A percentile compares a stretch with the other conserved stretches of the same genome.
These are phyloP conservation scores for Rhyacophila brunnea DNA, from an alignment of 1,140 invertebrate genomes.

Conservation along the genomic window DNA sequence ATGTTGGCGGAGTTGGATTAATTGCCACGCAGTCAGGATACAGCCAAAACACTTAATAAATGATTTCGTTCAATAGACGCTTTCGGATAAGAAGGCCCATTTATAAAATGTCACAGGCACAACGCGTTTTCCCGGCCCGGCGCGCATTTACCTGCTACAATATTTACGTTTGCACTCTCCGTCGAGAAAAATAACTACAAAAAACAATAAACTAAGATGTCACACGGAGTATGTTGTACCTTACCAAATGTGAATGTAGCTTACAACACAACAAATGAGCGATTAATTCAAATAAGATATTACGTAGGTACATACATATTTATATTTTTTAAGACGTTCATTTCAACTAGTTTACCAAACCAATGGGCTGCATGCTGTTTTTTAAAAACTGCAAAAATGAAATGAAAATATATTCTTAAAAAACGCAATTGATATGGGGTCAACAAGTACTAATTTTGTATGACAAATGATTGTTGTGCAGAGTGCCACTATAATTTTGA, in stretches of 20 bases:
- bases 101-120: slow-evolving; percentile 30
- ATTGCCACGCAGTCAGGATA: slow-evolving; percentile 20
- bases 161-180: slow-evolving; percentile 8
- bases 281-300: too few species aligned
- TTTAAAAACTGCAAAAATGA: too few species aligned
- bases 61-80: slow-evolving; percentile 34
- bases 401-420: too few species aligned
- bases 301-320: too few species aligned
- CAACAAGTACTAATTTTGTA: too few species aligned
- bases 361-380: too few species aligned
- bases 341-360: too few species aligned
- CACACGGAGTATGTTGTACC: slow-evolving; percentile 18
- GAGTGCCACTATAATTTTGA: too few species aligned
- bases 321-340: too few species aligned
- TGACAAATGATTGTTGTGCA: too few species aligned
- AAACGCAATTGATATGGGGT: too few species aligned
- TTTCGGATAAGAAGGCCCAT: slow-evolving; percentile 32
- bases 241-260: slow-evolving; percentile 11
- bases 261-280: background rate
- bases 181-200: background rate
- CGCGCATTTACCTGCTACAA: slow-evolving; percentile 17
- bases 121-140: slow-evolving; percentile 12
- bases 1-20: slow-evolving; percentile 17
- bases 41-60: slow-evolving; percentile 29
- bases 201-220: slow-evolving; percentile 29